Evolutionary conservation across 2,888 invertebrate genomes (phyloP), one percentile per base, ranked within the genome.

Genomic region (Caenorhabditis plicata): DNA sequence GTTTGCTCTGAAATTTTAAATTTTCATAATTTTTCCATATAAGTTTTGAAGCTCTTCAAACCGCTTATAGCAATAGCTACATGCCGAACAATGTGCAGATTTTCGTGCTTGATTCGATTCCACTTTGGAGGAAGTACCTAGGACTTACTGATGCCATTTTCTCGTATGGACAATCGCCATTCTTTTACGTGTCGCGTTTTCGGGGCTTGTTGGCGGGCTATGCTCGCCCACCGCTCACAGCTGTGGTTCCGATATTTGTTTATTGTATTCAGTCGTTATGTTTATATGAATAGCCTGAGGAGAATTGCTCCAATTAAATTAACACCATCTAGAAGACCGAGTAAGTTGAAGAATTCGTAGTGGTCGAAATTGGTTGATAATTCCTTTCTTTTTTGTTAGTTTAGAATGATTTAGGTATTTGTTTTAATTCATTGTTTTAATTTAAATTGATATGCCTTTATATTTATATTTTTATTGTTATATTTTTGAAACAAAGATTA

Each of bases 171-270:
- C 63, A 64, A 11, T 67, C 80, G 8, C 64, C 71, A 4, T 66
- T 73, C 32, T 65, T 75, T 33, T 79, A 77, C 57, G 66, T 81
- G 13, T 73, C 80, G 2, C 63, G 72, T 33, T 74, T 76, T 48
- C 55, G 58, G 11, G 68, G 56, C 67, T 31, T 61, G 67, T 13
- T 74, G 68, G 66, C 22, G 36, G 35, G 75, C 77, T 7, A 79
- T 79, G 78, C 33, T 50, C 13, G 51, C 68, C 5, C 77, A 96
- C 82, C 84, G 85, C 69, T 91, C 92, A n/a, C 96, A 98, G 82
- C 87, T 91, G 84, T 98, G 96, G 96, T 96, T 91, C 83, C 87
- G 96, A 50, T 87, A 87, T 80, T 85, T 96, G 3, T 96, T 93
- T 81, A 87, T 95, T 74, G 43, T 68, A 13, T 75, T 77, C 51